These are phyloP conservation scores for Chaetodon trifasciatus DNA, from an alignment of 2,797 vertebrate species.

Conservation along the genomic window DNA sequence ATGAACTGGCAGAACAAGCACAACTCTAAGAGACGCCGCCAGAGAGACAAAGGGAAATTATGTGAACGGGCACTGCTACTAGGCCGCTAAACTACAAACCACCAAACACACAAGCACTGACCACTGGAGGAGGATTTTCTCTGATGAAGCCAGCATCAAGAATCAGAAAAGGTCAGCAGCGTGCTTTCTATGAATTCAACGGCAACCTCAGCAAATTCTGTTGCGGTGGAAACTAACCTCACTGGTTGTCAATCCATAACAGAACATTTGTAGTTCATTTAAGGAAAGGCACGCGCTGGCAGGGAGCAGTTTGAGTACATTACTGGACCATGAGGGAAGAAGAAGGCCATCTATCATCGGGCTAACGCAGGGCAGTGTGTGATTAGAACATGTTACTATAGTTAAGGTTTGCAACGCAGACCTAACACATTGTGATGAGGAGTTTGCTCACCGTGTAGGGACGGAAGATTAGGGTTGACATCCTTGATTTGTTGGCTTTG, in stretches of 20 bases:
- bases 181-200: conserved; percentile 45
- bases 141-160: conserved; percentile 19
- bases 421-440: conserved; percentile 24
- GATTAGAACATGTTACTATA: conserved; percentile 38
- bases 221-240: conserved; percentile 56
- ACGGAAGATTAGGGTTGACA: conserved; percentile 26
- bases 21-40: conserved; percentile 17
- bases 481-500: conserved; percentile 14
- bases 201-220: conserved; percentile 51
- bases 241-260: conserved; percentile 40
- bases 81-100: neutral
- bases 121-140: conserved; percentile 13
- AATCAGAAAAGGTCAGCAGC: conserved; percentile 7
- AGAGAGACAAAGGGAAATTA: conserved; percentile 33
- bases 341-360: conserved; percentile 43
- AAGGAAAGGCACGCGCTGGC: conserved; percentile 71
- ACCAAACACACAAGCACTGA: conserved; percentile 2
- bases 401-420: conserved; percentile 34
- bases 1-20: conserved; percentile 41
- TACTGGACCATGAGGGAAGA: conserved; percentile 23
- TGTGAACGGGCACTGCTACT: conserved; percentile 28
- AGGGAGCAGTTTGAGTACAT: conserved; percentile 21
- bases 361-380: conserved; percentile 27
- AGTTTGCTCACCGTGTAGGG: conserved; percentile 14
- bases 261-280: conserved; percentile 73